These are phyloP conservation scores for Saccostrea glomerata DNA, from an alignment of 1,140 invertebrate genomes.

Conservation along the genomic window DNA sequence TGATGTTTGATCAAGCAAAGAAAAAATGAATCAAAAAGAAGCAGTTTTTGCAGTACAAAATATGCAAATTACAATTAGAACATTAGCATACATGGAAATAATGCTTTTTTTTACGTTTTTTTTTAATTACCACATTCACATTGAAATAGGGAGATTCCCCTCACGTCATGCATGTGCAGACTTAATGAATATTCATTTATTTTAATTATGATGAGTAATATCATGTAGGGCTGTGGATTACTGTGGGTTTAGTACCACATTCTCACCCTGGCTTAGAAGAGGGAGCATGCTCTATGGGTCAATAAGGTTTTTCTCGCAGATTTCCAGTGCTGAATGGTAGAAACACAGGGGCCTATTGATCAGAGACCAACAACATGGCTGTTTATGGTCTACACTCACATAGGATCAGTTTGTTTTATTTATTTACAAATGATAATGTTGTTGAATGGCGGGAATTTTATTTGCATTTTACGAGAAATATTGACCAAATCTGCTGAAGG, in stretches of 20 bases:
- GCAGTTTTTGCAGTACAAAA: background rate
- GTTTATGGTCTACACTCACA: constrained; percentile 15
- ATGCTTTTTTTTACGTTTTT: too few species aligned
- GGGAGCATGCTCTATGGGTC: background rate
- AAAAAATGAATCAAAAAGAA: background rate
- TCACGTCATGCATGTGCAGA: constrained; percentile 7
- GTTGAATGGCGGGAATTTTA: constrained; percentile 36
- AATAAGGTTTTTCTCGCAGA: constrained; percentile 17
- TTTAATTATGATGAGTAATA: constrained; percentile 24
- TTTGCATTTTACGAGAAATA: constrained; percentile 17
- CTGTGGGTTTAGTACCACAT: background rate
- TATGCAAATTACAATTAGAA: background rate
- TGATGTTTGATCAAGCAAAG: background rate
- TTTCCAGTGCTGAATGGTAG: constrained; percentile 2
- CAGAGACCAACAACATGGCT: background rate
- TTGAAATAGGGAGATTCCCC: background rate
- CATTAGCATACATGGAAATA: background rate
- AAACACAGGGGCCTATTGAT: background rate
- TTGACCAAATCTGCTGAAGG: constrained; percentile 6
- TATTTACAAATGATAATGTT: constrained; percentile 39
- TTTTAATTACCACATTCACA: too few species aligned
- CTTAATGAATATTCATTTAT: constrained; percentile 27
- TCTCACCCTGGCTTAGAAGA: background rate
- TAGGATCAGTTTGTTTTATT: constrained; percentile 35
- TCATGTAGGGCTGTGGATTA: background rate